Evolutionary conservation across 2,888 invertebrate species (phyloP), one percentile per base, ranked within the genome.

Genomic region (Drosophila rellima): DNA sequence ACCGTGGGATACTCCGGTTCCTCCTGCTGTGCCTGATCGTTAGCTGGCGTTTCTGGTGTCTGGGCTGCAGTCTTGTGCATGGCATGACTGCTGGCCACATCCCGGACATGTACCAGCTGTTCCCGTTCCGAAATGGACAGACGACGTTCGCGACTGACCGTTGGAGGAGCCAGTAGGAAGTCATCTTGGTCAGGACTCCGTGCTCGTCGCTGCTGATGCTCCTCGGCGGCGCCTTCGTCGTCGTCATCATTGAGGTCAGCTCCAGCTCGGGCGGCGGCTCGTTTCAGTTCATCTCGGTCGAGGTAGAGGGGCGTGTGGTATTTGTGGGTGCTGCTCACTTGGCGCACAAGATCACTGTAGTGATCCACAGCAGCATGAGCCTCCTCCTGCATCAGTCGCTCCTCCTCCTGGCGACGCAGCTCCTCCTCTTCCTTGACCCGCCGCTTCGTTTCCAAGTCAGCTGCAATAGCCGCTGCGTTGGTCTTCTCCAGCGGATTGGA

Each of bases 301-400:
- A 95, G 93, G 79, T 95, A 95, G 40, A 95, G 91, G 0, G 94
- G 94, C 11, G 94, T 93, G 40, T 90, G 91, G 55, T 90, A 91
- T 48, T 92, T 90, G 7, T 93, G 90, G 15, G 93, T 93, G 62
- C 92, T 93, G 13, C 96, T 95, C 82, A 95, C 95, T 89, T 95
- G 96, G 81, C 94, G 95, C 1, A 97, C 96, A 74, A 97, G 95
- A 90, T 95, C 96, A 17, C 96, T 96, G 83, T 97, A 97, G 90
- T 96, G 96, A 92, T 96, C 96, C 15, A 96, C 95, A 0, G 96
- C 95, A 0, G 95, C 95, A 90, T 94, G 94, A 0, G 95, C 94
- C 91, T 95, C 96, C 76, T 96, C 96, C 51, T 93, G 68, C 87
- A 91, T 91, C 2, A 90, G 68, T 3, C 88, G 78, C 37, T 91